Percentiles rank a stretch among this genome's conserved stretches.
These are phyloP conservation scores for Agriopis aurantiaria DNA, from an alignment of 2,888 invertebrate species.

Conservation along the genomic window DNA sequence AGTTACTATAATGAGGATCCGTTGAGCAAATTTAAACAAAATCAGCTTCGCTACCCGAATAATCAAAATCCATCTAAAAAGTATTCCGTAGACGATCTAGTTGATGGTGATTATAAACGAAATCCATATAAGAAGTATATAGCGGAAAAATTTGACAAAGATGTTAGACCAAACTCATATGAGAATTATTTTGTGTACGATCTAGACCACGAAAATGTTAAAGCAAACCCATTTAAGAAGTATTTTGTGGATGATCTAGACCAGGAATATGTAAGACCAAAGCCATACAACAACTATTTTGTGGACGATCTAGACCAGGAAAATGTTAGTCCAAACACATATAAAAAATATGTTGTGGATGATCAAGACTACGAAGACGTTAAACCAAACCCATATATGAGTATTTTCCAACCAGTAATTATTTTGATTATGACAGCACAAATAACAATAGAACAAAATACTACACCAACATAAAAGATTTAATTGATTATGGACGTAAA, in stretches of 20 bases:
- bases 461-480: background rate
- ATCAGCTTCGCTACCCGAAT: background rate
- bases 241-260: too few species aligned
- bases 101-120: too few species aligned
- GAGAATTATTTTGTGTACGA: too few species aligned
- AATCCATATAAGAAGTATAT: too few species aligned
- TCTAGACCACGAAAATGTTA: too few species aligned
- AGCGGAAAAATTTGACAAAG: too few species aligned
- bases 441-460: background rate
- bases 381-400: too few species aligned
- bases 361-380: too few species aligned
- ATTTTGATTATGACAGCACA: background rate
- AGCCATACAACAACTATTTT: background rate
- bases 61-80: background rate
- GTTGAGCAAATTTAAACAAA: background rate
- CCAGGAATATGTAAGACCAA: too few species aligned
- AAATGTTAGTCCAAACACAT: too few species aligned
- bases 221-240: too few species aligned
- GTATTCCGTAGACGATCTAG: background rate
- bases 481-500: background rate
- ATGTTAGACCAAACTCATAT: too few species aligned
- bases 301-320: background rate
- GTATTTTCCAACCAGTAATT: background rate
- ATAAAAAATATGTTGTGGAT: background rate
- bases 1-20: background rate